Evolutionary conservation across 2,797 vertebrate genomes (phyloP).

Genomic region (Melanotaenia trifasciata): DNA sequence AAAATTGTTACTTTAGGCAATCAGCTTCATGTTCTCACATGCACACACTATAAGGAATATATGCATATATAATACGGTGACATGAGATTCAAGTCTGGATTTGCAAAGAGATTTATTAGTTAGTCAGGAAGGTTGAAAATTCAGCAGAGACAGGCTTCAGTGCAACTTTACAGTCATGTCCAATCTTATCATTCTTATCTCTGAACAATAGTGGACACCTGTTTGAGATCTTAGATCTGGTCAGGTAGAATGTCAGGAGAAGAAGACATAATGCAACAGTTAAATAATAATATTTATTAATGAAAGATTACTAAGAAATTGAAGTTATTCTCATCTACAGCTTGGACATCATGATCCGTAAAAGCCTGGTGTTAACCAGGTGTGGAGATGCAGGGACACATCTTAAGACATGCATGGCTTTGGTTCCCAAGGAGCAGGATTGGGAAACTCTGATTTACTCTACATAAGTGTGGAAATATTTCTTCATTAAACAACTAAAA

Average conservation of each 20-base stretch:
- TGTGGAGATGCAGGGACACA: no score
- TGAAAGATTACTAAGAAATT: no score
- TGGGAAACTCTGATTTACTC: no score
- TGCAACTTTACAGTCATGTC: neutral
- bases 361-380: no score
- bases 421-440: no score
- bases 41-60: conserved; percentile 13
- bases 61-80: conserved; percentile 9
- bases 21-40: conserved; percentile 26
- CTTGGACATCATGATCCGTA: no score
- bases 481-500: no score
- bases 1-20: conserved; percentile 21
- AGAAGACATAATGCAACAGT: no score
- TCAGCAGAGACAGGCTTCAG: neutral
- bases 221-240: neutral
- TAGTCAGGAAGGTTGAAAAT: neutral
- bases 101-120: conserved; percentile 8
- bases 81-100: conserved; percentile 32
- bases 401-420: no score
- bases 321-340: no score
- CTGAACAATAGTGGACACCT: neutral
- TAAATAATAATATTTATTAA: no score
- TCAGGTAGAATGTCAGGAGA: neutral
- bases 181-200: neutral
- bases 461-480: no score